phyloP scores from a whole-genome alignment of 2,888 invertebrate genomes.

The Aspidiotus rigidus region DNA sequence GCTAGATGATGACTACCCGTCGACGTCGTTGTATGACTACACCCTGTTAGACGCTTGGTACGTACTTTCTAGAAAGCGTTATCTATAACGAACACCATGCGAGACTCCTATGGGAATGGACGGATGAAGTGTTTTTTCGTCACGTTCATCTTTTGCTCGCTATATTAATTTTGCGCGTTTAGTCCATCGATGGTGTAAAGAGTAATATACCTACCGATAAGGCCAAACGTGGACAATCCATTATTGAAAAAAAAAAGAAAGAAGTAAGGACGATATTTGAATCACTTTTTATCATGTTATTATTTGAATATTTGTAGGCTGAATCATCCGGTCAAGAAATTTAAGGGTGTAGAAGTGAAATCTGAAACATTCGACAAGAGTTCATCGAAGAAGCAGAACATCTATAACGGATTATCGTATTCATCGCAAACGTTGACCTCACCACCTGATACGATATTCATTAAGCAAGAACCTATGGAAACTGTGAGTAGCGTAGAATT shows the following conservation, averaged over 20 bases:
- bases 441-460: constrained; percentile 21
- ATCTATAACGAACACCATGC: neutral
- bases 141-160: constrained; percentile 28
- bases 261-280: no score
- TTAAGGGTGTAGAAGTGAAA: constrained; percentile 52
- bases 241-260: no score
- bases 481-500: constrained; percentile 6
- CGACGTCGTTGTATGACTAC: constrained; percentile 81
- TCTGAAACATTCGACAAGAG: constrained; percentile 32
- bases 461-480: constrained; percentile 25
- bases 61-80: constrained; percentile 40
- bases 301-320: constrained; percentile 49
- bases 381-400: neutral
- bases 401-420: neutral
- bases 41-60: constrained; percentile 74
- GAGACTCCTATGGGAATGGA: neutral
- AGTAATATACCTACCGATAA: no score
- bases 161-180: neutral
- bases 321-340: constrained; percentile 82
- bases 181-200: neutral
- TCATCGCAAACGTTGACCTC: constrained; percentile 8
- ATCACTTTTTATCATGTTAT: no score
- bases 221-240: no score
- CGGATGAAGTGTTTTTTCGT: neutral
- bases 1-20: constrained; percentile 64